Percentiles rank a stretch among this genome's conserved stretches.
Conservation (phyloP, 2,797 vertebrate species). For the Enteromius trimaculatus region DNA sequence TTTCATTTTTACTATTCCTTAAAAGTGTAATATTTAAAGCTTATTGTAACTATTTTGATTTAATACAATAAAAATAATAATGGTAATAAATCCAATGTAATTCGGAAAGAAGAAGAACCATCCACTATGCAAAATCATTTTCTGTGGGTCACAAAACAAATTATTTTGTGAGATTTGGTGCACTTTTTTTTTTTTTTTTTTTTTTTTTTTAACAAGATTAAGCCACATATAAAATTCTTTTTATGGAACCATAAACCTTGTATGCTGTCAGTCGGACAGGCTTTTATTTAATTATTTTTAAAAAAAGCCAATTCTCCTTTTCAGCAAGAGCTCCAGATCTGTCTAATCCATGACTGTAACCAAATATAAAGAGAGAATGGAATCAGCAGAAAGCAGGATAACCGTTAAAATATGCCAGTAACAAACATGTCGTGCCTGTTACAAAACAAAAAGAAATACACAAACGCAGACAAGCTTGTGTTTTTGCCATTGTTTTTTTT, state of each 20-base stretch:
- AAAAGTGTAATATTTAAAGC: neutral
- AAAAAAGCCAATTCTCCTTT: conserved; percentile 27
- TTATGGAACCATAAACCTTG: conserved; percentile 40
- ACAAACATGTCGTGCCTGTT: conserved; percentile 31
- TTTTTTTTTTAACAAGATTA: conserved; percentile 18
- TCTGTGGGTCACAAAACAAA: neutral
- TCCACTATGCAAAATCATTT: neutral
- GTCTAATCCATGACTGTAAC: conserved; percentile 30
- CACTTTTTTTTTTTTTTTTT: neutral
- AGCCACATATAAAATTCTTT: conserved; percentile 31
- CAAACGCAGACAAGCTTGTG: conserved; percentile 53
- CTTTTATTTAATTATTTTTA: conserved; percentile 8
- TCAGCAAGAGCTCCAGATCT: conserved; percentile 30
- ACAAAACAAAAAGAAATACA: conserved; percentile 36
- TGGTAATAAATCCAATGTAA: too few species aligned
- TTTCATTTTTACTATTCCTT: neutral
- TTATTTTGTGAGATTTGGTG: conserved; percentile 8
- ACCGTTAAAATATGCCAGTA: neutral
- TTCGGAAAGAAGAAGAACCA: neutral
- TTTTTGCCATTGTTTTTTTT: conserved; percentile 60
- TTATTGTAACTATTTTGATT: neutral
- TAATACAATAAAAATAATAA: too few species aligned
- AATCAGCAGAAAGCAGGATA: conserved; percentile 31
- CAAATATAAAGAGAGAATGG: conserved; percentile 28
- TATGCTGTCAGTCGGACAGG: conserved; percentile 13